These are phyloP conservation scores for Halcyon chelicuti DNA, from an alignment of 2,797 vertebrate species.

Conservation along the genomic window DNA sequence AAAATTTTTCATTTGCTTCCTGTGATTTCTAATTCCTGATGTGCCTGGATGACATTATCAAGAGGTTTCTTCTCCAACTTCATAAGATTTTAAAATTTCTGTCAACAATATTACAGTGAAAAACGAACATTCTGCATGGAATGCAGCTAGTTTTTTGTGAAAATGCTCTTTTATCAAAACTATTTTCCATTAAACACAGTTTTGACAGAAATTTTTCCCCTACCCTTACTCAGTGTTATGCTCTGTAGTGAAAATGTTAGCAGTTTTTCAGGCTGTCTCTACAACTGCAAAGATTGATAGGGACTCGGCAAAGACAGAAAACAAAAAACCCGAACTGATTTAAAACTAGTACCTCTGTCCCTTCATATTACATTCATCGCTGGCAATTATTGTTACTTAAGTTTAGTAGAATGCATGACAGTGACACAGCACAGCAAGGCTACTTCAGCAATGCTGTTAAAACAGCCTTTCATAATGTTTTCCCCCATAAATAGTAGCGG, in stretches of 20 bases:
- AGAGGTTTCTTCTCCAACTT: background rate
- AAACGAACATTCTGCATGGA: conserved; percentile 21
- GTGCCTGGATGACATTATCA: background rate
- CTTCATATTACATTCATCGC: background rate
- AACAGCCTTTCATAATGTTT: background rate
- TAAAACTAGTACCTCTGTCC: background rate
- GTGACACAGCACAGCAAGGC: background rate
- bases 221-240: conserved; percentile 60
- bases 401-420: background rate
- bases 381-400: background rate
- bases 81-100: conserved; percentile 54
- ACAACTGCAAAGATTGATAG: conserved; percentile 52
- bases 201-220: conserved; percentile 63
- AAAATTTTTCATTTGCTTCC: background rate
- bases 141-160: conserved; percentile 55
- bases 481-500: rapidly evolving
- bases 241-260: conserved; percentile 58
- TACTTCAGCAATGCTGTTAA: background rate
- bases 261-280: conserved; percentile 64
- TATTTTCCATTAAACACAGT: conserved; percentile 66
- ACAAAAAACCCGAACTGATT: background rate
- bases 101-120: conserved; percentile 67
- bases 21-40: background rate
- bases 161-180: conserved; percentile 67
- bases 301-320: conserved; percentile 43